phyloP scores from a whole-genome alignment of 64 coral and sea anemone species.

The Cladopsammia gracilis region DNA sequence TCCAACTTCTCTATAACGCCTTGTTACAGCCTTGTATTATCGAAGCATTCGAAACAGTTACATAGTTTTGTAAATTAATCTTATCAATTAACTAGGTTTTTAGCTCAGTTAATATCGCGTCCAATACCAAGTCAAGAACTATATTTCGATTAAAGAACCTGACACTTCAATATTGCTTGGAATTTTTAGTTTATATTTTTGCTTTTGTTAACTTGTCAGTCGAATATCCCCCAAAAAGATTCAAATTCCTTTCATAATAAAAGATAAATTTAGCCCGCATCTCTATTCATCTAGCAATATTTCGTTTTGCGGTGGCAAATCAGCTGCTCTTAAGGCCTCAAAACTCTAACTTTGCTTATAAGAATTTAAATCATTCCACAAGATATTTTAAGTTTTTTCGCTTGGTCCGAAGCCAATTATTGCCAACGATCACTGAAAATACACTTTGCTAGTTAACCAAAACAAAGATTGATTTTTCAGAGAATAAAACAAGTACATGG shows the following conservation, averaged over 20 bases:
- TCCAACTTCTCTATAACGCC: neutral
- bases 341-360: neutral
- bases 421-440: neutral
- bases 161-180: neutral
- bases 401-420: neutral
- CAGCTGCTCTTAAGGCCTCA: neutral
- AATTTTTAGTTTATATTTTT: slow-evolving; percentile 41
- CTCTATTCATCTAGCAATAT: neutral
- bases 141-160: slow-evolving; percentile 8
- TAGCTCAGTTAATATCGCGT: slow-evolving; percentile 23
- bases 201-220: slow-evolving; percentile 16
- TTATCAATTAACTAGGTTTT: slow-evolving; percentile 47
- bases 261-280: slow-evolving; percentile 29
- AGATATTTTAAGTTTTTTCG: too few relatives aligned
- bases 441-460: neutral
- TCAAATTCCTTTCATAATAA: slow-evolving; percentile 28
- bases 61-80: slow-evolving; percentile 1
- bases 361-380: too few relatives aligned
- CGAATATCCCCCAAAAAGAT: slow-evolving; percentile 15
- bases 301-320: neutral
- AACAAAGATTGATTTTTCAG: neutral
- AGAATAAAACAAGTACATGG: neutral
- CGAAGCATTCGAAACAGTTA: slow-evolving; percentile 19
- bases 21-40: neutral
- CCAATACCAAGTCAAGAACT: slow-evolving; percentile 9